These are phyloP conservation scores for Geotrypetes seraphini DNA, from an alignment of 2,797 vertebrate genomes.

Conservation along the genomic window DNA sequence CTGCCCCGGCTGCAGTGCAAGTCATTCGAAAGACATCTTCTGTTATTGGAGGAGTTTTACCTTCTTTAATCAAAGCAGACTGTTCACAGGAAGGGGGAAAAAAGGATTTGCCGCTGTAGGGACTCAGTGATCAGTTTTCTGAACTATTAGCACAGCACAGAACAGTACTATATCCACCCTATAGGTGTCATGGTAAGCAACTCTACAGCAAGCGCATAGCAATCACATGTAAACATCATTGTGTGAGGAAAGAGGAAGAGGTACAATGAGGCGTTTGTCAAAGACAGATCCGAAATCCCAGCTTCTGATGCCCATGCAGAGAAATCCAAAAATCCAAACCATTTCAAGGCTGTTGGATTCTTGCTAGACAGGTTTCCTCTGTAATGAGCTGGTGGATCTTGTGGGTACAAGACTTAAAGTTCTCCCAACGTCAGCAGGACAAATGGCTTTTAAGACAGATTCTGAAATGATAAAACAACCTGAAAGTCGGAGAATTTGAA, in stretches of 20 bases:
- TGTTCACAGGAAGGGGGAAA: too few relatives aligned
- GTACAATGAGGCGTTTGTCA: slow-evolving; percentile 61
- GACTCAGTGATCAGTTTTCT: slow-evolving; percentile 38
- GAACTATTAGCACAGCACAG: slow-evolving; percentile 58
- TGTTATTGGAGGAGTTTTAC: too few relatives aligned
- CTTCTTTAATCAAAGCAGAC: slow-evolving; percentile 9
- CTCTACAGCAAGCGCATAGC: slow-evolving; percentile 58
- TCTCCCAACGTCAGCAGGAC: accelerated
- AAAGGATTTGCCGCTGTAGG: too few relatives aligned
- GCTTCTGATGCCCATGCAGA: slow-evolving; percentile 17
- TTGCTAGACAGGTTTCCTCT: too few relatives aligned
- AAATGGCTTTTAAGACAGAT: slow-evolving; percentile 34
- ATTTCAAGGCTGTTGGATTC: too few relatives aligned
- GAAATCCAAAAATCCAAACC: slow-evolving; percentile 3
- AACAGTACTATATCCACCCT: slow-evolving; percentile 50
- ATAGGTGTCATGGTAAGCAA: slow-evolving; percentile 47
- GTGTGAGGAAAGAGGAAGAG: slow-evolving; percentile 60
- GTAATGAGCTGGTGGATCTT: too few relatives aligned
- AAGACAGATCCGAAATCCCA: slow-evolving; percentile 45
- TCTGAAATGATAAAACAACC: too few relatives aligned
- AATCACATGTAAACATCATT: slow-evolving; percentile 67
- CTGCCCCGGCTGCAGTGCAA: too few relatives aligned
- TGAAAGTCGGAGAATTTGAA: too few relatives aligned
- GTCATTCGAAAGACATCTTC: too few relatives aligned
- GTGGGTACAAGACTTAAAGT: too few relatives aligned